phyloP scores from a whole-genome alignment of 2,113 vertebrate species.

The Thunnus thynnus region DNA sequence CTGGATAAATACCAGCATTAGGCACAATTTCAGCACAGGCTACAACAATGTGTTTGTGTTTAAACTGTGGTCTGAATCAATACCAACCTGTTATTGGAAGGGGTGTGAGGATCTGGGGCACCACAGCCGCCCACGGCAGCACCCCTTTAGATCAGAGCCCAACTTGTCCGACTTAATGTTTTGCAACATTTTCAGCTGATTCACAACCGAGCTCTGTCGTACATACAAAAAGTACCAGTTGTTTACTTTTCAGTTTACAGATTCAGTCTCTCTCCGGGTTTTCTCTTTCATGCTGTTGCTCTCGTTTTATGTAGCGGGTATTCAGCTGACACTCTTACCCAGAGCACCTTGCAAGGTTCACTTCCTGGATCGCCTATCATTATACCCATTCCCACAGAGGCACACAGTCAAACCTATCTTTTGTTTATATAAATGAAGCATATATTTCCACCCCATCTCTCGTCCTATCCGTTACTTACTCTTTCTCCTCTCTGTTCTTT shows the following conservation, averaged over 20 bases:
- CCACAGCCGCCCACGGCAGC: too few species aligned
- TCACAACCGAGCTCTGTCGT: background rate
- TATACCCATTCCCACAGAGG: background rate
- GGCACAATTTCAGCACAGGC: background rate
- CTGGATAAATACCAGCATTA: background rate
- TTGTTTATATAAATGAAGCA: slow-evolving; percentile 23
- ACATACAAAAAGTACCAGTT: background rate
- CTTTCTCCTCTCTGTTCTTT: slow-evolving; percentile 41
- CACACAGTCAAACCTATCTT: background rate
- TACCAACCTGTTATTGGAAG: too few species aligned
- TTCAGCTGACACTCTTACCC: background rate
- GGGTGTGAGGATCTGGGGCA: too few species aligned
- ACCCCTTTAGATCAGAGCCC: too few species aligned
- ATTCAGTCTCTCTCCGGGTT: background rate
- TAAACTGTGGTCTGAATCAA: too few species aligned
- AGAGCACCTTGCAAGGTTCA: background rate
- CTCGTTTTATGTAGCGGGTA: background rate
- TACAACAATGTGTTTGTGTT: too few species aligned
- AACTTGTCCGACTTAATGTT: background rate
- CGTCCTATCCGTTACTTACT: slow-evolving; percentile 28
- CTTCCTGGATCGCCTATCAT: background rate
- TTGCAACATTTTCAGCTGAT: background rate
- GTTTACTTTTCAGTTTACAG: background rate
- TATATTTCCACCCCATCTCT: slow-evolving; percentile 26
- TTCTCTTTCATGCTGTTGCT: background rate